Conservation (phyloP, 2,113 vertebrate genomes). For the Hyperoodon ampullatus region DNA sequence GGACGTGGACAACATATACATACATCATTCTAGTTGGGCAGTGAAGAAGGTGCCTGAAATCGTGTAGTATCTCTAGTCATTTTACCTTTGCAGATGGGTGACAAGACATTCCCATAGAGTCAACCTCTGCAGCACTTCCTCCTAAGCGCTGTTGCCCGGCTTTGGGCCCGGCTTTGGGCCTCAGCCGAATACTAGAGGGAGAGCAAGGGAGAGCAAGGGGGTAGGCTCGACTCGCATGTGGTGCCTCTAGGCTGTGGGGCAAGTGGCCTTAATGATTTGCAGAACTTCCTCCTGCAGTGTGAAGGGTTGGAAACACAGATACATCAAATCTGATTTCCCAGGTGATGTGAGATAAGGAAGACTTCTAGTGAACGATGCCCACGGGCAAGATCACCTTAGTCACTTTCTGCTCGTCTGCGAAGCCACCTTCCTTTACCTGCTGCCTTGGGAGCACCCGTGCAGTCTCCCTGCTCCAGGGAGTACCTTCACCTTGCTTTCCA, state of each 20-base stretch:
- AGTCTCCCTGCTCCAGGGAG: neutral
- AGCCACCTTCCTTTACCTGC: neutral
- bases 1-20: neutral
- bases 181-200: neutral
- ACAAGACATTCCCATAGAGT: neutral
- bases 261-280: neutral
- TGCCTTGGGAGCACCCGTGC: neutral
- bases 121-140: conserved; percentile 28
- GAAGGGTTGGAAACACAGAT: neutral
- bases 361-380: neutral
- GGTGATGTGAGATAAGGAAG: neutral
- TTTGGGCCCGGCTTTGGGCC: conserved; percentile 33
- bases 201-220: neutral
- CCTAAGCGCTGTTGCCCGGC: neutral
- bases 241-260: neutral
- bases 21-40: conserved; percentile 51
- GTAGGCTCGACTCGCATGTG: neutral
- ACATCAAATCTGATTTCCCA: neutral
- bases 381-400: neutral
- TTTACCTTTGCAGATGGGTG: neutral
- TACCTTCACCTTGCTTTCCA: neutral
- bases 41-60: neutral
- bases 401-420: neutral
- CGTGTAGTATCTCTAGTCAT: conserved; percentile 34
- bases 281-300: neutral